Base-by-base conservation (phyloP, 2,888 invertebrate genomes). In the Margaritifera margaritifera region DNA sequence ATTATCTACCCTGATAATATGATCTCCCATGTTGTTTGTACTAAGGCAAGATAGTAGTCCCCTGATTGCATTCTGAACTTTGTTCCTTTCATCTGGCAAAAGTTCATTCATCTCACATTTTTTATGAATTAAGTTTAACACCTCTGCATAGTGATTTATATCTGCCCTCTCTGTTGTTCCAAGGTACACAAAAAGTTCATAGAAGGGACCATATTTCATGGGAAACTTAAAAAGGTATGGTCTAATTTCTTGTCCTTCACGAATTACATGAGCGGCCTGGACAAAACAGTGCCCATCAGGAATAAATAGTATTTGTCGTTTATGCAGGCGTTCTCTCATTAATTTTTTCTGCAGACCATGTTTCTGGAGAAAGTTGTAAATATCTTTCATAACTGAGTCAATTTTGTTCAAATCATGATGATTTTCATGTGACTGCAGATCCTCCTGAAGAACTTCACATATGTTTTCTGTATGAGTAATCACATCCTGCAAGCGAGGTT, bases 381-480 rank as follows among this genome's bases (percentile, higher is more conserved):
- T 50, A 19, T 11, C 24, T 24, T 42, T 52, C 62, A 62, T 62
- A 24, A 62, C 8, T 50, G 27, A n/a, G 24, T 19, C n/a, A 62
- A 62, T 20, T 62, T 52, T 50, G 20, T 19, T 0, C 19, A 15
- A 3, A 20, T 31, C 52, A 31, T 51, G 24, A 62, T 6, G 19
- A 15, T n/a, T 24, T 62, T 19, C 24, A 59, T 65, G 20, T 24
- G 19, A 22, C 31, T 52, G 42, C 20, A 51, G 52, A 8, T 63
- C n/a, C 20, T 63, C 55, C 42, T 68, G 57, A 51, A 69, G 52
- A 4, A 25, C 11, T 25, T 62, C 55, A 58, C 68, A 68, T 8
- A 71, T 53, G 5, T 68, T 68, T 55, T 67, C 60, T 15, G 64
- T 61, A 54, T 71, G 71, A 2, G 24, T 20, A n/a, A 67, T n/a